Conservation (phyloP, 2,797 vertebrate species). For the Cyclopterus lumpus region DNA sequence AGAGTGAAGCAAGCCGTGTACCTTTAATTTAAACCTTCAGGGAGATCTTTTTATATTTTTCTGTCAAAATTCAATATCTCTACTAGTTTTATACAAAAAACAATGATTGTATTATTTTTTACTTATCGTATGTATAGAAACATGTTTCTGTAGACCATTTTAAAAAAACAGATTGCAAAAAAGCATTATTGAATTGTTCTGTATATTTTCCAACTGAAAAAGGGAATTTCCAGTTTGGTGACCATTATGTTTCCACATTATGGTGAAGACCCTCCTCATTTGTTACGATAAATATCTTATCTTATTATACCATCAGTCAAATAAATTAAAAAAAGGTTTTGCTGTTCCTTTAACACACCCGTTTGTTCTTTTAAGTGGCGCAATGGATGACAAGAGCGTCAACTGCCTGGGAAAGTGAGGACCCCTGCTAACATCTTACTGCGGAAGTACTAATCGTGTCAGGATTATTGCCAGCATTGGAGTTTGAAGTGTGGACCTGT, state of each 20-base stretch:
- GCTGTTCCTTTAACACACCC: slow-evolving; percentile 34
- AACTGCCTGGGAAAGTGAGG: slow-evolving; percentile 37
- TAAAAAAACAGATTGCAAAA: slow-evolving; percentile 7
- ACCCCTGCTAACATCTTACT: slow-evolving; percentile 29
- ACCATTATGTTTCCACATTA: slow-evolving; percentile 6
- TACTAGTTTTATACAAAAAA: not conserved
- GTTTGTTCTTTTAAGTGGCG: slow-evolving; percentile 31
- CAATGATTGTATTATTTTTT: not conserved
- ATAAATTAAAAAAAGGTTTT: slow-evolving; percentile 24
- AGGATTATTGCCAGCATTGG: slow-evolving; percentile 64
- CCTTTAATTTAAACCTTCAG: not conserved
- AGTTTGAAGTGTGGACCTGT: not conserved
- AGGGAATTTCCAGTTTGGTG: not conserved
- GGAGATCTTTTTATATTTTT: not conserved
- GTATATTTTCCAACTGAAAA: slow-evolving; percentile 40
- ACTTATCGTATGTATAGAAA: not conserved
- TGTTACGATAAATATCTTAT: slow-evolving; percentile 32
- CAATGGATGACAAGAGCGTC: slow-evolving; percentile 29
- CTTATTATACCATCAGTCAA: slow-evolving; percentile 11
- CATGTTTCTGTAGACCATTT: not conserved
- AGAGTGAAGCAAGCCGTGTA: not conserved
- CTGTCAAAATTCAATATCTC: not conserved
- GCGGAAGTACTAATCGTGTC: slow-evolving; percentile 60
- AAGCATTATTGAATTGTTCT: slow-evolving; percentile 11
- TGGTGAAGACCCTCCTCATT: slow-evolving; percentile 38